Evolutionary conservation across 2,888 invertebrate genomes (phyloP).

Genomic region (Heliconius sara): DNA sequence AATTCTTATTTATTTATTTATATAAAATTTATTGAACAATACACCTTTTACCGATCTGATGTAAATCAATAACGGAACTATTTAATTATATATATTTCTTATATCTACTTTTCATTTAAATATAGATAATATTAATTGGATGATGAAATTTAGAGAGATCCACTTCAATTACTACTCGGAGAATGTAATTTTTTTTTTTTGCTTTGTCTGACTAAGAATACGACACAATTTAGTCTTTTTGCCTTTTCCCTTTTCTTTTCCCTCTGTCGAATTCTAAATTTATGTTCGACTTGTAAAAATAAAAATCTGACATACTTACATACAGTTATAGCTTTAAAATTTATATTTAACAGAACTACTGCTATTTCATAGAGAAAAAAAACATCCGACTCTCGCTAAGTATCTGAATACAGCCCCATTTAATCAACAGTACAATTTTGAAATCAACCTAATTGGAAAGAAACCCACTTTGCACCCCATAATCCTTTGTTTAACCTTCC

Average conservation of each 20-base stretch:
- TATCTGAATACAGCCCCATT: conserved; percentile 16
- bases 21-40: too few relatives aligned
- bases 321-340: not conserved
- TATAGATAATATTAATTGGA: too few relatives aligned
- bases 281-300: not conserved
- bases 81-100: not conserved
- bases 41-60: not conserved
- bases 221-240: too few relatives aligned
- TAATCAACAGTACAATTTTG: conserved; percentile 27
- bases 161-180: too few relatives aligned
- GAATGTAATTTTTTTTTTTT: too few relatives aligned
- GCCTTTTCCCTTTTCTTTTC: too few relatives aligned
- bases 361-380: conserved; percentile 23
- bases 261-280: not conserved
- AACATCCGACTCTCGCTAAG: conserved; percentile 3
- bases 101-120: not conserved
- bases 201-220: too few relatives aligned
- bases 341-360: conserved; percentile 16
- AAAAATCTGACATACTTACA: not conserved
- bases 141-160: too few relatives aligned
- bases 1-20: not conserved
- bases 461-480: conserved; percentile 19
- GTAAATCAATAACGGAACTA: not conserved
- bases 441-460: conserved; percentile 30
- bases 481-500: conserved; percentile 35